Evolutionary conservation across 35 echinoderm and acorn worm species (phyloP).

Genomic region (Apostichopus parvimensis): DNA sequence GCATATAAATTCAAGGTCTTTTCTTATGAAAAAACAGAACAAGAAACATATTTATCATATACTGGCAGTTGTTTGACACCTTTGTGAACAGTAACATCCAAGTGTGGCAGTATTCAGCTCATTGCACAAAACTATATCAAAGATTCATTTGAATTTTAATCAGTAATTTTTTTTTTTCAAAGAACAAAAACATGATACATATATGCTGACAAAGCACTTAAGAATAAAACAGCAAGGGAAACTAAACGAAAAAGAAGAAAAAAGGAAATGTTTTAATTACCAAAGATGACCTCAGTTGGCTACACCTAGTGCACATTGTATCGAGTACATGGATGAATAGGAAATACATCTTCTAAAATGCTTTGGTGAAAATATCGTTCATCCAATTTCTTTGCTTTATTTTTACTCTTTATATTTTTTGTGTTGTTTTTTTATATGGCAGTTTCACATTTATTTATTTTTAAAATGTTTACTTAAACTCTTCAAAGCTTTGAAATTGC

Average conservation of each 20-base stretch:
- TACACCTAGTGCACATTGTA: too few relatives aligned
- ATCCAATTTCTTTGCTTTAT: too few relatives aligned
- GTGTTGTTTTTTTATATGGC: too few relatives aligned
- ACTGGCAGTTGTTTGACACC: not conserved
- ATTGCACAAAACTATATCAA: slow-evolving; percentile 53
- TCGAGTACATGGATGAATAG: too few relatives aligned
- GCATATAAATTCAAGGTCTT: slow-evolving; percentile 44
- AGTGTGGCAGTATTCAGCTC: slow-evolving; percentile 9
- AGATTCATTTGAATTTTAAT: not conserved
- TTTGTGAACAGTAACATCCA: slow-evolving; percentile 5
- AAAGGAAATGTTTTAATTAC: not conserved
- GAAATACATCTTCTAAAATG: too few relatives aligned
- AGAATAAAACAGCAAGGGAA: not conserved
- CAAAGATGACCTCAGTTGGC: too few relatives aligned
- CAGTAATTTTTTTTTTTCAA: not conserved
- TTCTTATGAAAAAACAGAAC: slow-evolving; percentile 18
- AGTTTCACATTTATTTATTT: too few relatives aligned
- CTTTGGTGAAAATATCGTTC: too few relatives aligned
- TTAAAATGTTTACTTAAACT: too few relatives aligned
- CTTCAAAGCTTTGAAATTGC: too few relatives aligned
- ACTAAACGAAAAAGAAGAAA: not conserved
- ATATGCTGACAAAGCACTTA: not conserved
- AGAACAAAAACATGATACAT: not conserved
- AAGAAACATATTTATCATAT: not conserved
- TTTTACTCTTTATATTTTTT: too few relatives aligned